A percentile compares a stretch with the other conserved stretches of the same genome.
Conservation (phyloP, 1,140 invertebrate species). For the Maniola jurtina region DNA sequence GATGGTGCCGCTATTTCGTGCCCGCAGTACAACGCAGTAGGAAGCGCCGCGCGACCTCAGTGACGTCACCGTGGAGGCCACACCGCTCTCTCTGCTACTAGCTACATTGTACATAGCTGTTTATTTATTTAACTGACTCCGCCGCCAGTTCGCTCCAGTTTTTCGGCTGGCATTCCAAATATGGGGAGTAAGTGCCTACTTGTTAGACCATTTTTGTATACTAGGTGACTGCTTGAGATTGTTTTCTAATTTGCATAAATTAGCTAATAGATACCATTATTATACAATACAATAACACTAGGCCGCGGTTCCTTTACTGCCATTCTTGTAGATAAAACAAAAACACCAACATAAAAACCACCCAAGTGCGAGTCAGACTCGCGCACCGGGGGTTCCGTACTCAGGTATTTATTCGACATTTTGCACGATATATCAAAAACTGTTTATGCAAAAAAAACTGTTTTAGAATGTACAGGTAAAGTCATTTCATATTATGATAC, state of each 20-base stretch:
- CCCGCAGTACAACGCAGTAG: conserved; percentile 30
- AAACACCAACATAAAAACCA: too few species aligned
- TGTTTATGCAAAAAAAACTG: too few species aligned
- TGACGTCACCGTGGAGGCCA: conserved; percentile 64
- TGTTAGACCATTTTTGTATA: not conserved
- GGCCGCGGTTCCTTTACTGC: too few species aligned
- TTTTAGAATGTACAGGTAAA: too few species aligned
- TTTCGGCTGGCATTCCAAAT: conserved; percentile 30
- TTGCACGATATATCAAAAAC: too few species aligned
- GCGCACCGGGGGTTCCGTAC: too few species aligned
- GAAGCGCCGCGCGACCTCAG: conserved; percentile 57
- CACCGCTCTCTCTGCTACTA: conserved; percentile 52
- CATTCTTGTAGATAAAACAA: too few species aligned
- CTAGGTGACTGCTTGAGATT: not conserved
- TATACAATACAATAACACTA: too few species aligned
- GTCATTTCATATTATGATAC: too few species aligned
- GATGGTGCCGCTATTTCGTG: conserved; percentile 28
- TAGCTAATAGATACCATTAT: too few species aligned
- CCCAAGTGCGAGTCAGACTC: too few species aligned
- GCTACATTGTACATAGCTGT: conserved; percentile 37
- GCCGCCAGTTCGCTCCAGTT: conserved; percentile 34
- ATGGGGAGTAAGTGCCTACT: not conserved
- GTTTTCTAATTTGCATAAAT: not conserved
- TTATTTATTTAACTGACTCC: conserved; percentile 45
- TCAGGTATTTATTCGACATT: too few species aligned